phyloP scores from a whole-genome alignment of 2,888 invertebrate genomes.

The Chrysomela aeneicollis region DNA sequence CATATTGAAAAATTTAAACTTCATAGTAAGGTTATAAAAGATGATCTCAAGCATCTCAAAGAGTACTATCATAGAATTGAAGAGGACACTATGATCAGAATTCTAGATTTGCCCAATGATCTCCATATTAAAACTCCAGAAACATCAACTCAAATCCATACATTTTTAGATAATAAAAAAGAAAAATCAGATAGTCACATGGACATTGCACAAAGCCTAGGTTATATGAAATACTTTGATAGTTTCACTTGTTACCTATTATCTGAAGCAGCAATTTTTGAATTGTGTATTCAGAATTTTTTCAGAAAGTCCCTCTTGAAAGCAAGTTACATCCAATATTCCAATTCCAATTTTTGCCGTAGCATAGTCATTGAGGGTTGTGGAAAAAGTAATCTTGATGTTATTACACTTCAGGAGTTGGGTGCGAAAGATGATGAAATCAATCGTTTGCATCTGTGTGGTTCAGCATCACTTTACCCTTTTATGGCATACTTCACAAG shows the following conservation, averaged over 20 bases:
- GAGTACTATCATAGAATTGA: slow-evolving; percentile 75
- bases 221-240: slow-evolving; percentile 68
- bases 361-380: slow-evolving; percentile 80
- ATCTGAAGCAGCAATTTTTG: slow-evolving; percentile 76
- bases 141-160: slow-evolving; percentile 52
- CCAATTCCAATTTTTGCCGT: slow-evolving; percentile 81
- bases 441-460: slow-evolving; percentile 76
- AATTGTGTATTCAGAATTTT: slow-evolving; percentile 68
- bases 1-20: slow-evolving; percentile 66
- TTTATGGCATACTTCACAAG: slow-evolving; percentile 79
- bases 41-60: slow-evolving; percentile 71
- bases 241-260: slow-evolving; percentile 70
- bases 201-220: slow-evolving; percentile 64
- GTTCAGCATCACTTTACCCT: slow-evolving; percentile 76
- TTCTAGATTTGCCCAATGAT: slow-evolving; percentile 74
- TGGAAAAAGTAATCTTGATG: slow-evolving; percentile 65
- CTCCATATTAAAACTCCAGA: slow-evolving; percentile 72
- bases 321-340: slow-evolving; percentile 69
- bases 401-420: slow-evolving; percentile 69
- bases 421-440: slow-evolving; percentile 63
- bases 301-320: slow-evolving; percentile 62
- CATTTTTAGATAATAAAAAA: not conserved
- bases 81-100: slow-evolving; percentile 70
- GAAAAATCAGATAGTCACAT: slow-evolving; percentile 63
- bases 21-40: slow-evolving; percentile 59